phyloP scores from a whole-genome alignment of 2,113 vertebrate genomes.

The Ictalurus furcatus region DNA sequence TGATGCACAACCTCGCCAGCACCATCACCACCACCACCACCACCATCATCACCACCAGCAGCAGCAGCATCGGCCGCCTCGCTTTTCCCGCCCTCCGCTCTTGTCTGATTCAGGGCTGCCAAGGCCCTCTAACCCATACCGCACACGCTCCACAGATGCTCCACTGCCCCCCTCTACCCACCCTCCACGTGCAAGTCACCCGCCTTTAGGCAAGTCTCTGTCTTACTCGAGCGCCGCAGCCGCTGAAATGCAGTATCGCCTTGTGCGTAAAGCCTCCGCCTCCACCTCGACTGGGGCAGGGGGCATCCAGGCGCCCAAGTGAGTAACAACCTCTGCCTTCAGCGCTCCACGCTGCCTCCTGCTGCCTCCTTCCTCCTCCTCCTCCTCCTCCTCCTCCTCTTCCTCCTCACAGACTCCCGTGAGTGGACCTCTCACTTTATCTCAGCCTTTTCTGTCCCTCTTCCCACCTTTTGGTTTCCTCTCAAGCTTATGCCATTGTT shows the following conservation, averaged over 20 bases:
- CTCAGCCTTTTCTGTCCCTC: constrained; percentile 52
- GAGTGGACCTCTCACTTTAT: constrained; percentile 52
- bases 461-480: constrained; percentile 51
- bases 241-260: constrained; percentile 78
- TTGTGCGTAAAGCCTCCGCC: constrained; percentile 74
- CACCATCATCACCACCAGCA: constrained; percentile 62
- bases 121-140: constrained; percentile 69
- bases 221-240: constrained; percentile 86
- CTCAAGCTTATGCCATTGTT: constrained; percentile 40
- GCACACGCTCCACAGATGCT: constrained; percentile 82
- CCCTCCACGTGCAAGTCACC: constrained; percentile 66
- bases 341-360: constrained; percentile 55
- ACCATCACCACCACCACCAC: constrained; percentile 71
- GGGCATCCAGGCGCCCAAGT: constrained; percentile 73
- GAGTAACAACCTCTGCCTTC: constrained; percentile 64
- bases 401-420: constrained; percentile 58
- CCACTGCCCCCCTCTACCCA: constrained; percentile 62
- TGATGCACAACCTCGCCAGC: constrained; percentile 62
- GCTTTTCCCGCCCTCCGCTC: constrained; percentile 56
- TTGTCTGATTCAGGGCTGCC: constrained; percentile 59
- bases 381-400: constrained; percentile 41
- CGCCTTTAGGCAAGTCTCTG: constrained; percentile 84
- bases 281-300: constrained; percentile 69
- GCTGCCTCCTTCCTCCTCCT: constrained; percentile 58
- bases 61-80: constrained; percentile 53